Conservation (phyloP, 1,140 invertebrate species). For the Aphaenogaster rudis region DNA sequence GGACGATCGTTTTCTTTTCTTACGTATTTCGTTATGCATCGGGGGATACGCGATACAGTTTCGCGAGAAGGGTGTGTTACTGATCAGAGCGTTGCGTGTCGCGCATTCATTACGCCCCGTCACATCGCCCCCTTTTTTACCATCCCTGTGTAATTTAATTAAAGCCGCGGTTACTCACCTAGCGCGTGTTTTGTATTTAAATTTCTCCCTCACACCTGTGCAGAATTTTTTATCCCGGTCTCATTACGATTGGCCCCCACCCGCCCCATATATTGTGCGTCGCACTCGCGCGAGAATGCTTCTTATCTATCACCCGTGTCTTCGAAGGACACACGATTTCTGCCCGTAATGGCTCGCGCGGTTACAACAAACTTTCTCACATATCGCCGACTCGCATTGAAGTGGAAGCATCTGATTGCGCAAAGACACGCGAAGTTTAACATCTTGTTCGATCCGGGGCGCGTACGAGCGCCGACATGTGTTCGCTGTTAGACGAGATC, state of each 20-base stretch:
- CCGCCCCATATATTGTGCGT: neutral
- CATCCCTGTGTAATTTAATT: conserved; percentile 64
- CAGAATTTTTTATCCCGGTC: neutral
- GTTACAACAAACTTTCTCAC: conserved; percentile 55
- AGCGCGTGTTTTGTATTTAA: neutral
- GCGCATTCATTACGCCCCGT: conserved; percentile 51
- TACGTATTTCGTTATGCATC: neutral
- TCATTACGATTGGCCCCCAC: neutral
- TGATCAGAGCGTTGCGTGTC: conserved; percentile 64
- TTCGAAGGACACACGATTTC: conserved; percentile 32
- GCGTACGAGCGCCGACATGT: conserved; percentile 30
- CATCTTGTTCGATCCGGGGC: conserved; percentile 54
- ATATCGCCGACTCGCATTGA: conserved; percentile 41
- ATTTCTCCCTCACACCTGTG: neutral
- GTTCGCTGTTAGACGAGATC: conserved; percentile 25
- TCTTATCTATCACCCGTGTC: too few species aligned
- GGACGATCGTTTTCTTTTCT: conserved; percentile 19
- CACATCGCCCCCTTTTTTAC: conserved; percentile 36
- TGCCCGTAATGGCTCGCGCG: conserved; percentile 39
- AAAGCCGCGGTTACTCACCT: conserved; percentile 45
- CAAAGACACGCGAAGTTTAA: conserved; percentile 59
- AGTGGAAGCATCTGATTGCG: conserved; percentile 58
- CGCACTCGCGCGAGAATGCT: neutral
- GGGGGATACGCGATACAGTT: neutral
- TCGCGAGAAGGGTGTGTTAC: conserved; percentile 17